Evolutionary conservation across 2,888 invertebrate species (phyloP).

Genomic region (Drosophila antonietae): DNA sequence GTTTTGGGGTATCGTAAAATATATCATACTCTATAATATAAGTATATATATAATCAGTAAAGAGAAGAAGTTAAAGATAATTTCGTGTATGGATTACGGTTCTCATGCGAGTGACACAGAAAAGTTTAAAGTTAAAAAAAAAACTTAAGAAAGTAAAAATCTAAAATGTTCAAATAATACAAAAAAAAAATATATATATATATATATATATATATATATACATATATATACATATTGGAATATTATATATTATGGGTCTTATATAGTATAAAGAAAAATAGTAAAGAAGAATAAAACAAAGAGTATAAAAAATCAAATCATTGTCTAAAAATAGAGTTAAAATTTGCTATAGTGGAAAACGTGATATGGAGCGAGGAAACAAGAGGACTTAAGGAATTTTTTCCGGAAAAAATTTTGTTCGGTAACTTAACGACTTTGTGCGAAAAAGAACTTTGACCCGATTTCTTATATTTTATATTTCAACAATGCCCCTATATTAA

Average conservation of each 20-base stretch:
- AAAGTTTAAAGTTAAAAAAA: slow-evolving; percentile 4
- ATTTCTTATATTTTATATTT: not conserved
- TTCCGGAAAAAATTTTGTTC: slow-evolving; percentile 19
- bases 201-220: not conserved
- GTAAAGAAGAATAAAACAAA: not conserved
- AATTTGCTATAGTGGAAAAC: not conserved
- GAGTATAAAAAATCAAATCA: not conserved
- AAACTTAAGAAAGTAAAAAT: too few relatives aligned
- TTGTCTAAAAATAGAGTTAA: not conserved
- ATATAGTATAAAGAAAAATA: not conserved
- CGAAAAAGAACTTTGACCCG: not conserved
- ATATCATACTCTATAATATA: slow-evolving; percentile 24
- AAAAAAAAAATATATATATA: too few relatives aligned
- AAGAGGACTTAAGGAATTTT: slow-evolving; percentile 20
- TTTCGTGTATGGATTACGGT: slow-evolving; percentile 21
- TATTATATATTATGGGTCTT: not conserved
- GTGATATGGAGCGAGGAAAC: slow-evolving; percentile 15
- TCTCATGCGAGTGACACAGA: slow-evolving; percentile 38
- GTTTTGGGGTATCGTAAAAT: slow-evolving; percentile 5
- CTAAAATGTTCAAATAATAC: too few relatives aligned
- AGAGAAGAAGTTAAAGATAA: slow-evolving; percentile 7
- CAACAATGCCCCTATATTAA: not conserved
- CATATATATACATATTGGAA: not conserved
- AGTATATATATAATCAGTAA: slow-evolving; percentile 1
- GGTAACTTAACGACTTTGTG: slow-evolving; percentile 6